Percentiles rank a stretch among this genome's conserved stretches.
Evolutionary conservation across 2,888 invertebrate genomes (phyloP).

Genomic region (Rhagonycha lutea): DNA sequence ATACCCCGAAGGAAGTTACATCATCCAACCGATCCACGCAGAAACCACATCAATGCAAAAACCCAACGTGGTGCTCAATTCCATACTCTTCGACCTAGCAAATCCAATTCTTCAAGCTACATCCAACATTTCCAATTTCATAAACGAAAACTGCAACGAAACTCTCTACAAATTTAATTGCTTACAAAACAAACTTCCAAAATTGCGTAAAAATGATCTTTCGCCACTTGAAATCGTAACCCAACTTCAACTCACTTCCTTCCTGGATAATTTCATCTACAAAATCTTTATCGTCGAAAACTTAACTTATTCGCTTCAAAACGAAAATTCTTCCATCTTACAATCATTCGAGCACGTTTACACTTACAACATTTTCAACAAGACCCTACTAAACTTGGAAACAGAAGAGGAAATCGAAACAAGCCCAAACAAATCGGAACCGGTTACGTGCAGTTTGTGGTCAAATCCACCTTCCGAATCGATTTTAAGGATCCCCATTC

Average conservation of each 20-base stretch:
- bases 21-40: constrained; percentile 45
- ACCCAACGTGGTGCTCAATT: constrained; percentile 44
- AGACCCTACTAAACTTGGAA: constrained; percentile 40
- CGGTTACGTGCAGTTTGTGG: constrained; percentile 36
- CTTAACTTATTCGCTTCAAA: background rate
- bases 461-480: constrained; percentile 23
- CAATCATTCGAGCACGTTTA: constrained; percentile 43
- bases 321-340: constrained; percentile 32
- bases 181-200: constrained; percentile 34
- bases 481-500: constrained; percentile 18
- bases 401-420: background rate
- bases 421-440: constrained; percentile 18
- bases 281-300: constrained; percentile 40
- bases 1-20: constrained; percentile 45
- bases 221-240: constrained; percentile 21
- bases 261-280: constrained; percentile 46
- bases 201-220: constrained; percentile 13
- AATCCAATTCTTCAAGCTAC: constrained; percentile 44
- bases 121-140: constrained; percentile 37
- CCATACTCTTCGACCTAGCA: constrained; percentile 49
- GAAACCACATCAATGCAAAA: constrained; percentile 36
- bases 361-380: constrained; percentile 46
- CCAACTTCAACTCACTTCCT: constrained; percentile 45
- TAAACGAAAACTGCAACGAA: constrained; percentile 45
- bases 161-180: constrained; percentile 46